Base-by-base conservation (phyloP, 2,888 invertebrate genomes). In the Drosophila lacicola region DNA sequence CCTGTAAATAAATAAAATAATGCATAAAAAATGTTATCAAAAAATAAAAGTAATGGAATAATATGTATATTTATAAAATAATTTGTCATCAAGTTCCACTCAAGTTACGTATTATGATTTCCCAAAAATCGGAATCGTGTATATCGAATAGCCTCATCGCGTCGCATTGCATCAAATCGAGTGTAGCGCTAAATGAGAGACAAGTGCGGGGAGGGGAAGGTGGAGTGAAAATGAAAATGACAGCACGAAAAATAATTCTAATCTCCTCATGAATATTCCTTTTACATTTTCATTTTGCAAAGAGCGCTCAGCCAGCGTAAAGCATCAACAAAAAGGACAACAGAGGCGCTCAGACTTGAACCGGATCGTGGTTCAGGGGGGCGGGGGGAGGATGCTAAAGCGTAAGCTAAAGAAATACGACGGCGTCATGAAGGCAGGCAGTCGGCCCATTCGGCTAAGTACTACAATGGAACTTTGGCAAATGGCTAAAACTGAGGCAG, bases 201-300 rank as follows among this genome's bases (percentile, higher is more conserved):
- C 74, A 74, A 78, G 76, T 78, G 37, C 53, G 50, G 47, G 50
- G 67, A 70, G 67, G 76, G 62, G 68, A 73, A 67, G 82, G 68
- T 69, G 77, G 67, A 83, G 78, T 74, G 66, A 71, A 87, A 87
- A 81, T 76, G 82, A 86, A 84, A 90, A 88, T 90, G 91, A 88
- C 91, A 91, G 89, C 63, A 85, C 77, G 77, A 87, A 88, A 90
- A 90, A 92, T 90, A 92, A 91, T 91, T 92, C 90, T 90, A 92
- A 92, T 91, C 92, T 90, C 75, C 91, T 92, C 92, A 92, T 91
- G 92, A 91, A 91, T 91, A 91, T 91, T 91, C 91, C 88, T 87
- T 90, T 89, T 88, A 74, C 85, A 89, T 91, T 92, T 92, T 89
- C 86, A 82, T 82, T 83, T 82, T 70, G 78, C 82, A 84, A 89